These are phyloP conservation scores for Drosophila kanapiae DNA, from an alignment of 1,140 invertebrate species.

Conservation along the genomic window DNA sequence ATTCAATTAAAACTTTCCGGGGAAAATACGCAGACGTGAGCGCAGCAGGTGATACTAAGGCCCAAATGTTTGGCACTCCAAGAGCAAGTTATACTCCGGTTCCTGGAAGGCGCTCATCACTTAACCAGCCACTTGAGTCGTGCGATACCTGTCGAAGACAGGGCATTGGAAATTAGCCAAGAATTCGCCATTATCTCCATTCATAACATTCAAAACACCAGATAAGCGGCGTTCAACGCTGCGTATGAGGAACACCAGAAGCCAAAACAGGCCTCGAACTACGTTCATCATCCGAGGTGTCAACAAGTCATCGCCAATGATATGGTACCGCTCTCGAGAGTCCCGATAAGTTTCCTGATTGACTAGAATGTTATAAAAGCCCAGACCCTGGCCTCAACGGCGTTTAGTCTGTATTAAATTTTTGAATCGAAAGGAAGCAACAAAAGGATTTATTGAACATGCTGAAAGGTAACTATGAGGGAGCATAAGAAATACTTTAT, in stretches of 20 bases:
- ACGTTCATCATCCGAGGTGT: slow-evolving; percentile 43
- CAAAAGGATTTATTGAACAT: slow-evolving; percentile 40
- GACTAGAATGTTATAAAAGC: slow-evolving; percentile 59
- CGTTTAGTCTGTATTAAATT: slow-evolving; percentile 60
- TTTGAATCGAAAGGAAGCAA: slow-evolving; percentile 19
- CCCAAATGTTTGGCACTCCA: slow-evolving; percentile 8
- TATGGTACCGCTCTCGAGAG: slow-evolving; percentile 34
- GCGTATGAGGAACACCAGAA: slow-evolving; percentile 40
- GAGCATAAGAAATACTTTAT: too few species aligned
- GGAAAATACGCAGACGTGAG: slow-evolving; percentile 24
- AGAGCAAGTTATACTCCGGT: slow-evolving; percentile 11
- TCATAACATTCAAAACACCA: slow-evolving; percentile 25
- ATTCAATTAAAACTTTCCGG: slow-evolving; percentile 78
- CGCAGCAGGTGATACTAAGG: slow-evolving; percentile 19
- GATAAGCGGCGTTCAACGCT: slow-evolving; percentile 43
- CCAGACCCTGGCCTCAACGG: slow-evolving; percentile 2
- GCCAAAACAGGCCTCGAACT: slow-evolving; percentile 33
- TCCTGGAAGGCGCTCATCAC: slow-evolving; percentile 54
- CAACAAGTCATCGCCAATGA: slow-evolving; percentile 23
- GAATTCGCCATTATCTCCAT: slow-evolving; percentile 42
- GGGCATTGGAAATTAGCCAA: slow-evolving; percentile 50
- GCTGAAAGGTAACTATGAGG: slow-evolving; percentile 55
- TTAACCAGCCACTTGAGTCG: slow-evolving; percentile 37
- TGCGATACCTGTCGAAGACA: slow-evolving; percentile 33
- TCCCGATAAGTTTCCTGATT: slow-evolving; percentile 55